phyloP scores from a whole-genome alignment of 2,888 invertebrate genomes.

The Zele albiditarsus region DNA sequence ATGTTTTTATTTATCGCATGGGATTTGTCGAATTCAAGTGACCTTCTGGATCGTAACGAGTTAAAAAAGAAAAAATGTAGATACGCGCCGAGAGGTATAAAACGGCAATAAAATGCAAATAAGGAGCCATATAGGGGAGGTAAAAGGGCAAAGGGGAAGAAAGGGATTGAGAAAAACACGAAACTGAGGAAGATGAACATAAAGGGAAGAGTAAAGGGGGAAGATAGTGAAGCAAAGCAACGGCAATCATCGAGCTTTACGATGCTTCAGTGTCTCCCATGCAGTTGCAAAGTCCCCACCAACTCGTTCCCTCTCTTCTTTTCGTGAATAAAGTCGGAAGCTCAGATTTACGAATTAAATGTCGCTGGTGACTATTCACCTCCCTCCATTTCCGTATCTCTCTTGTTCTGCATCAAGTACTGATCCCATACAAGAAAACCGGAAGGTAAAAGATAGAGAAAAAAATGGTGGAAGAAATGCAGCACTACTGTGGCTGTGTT shows the following conservation, averaged over 20 bases:
- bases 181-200: constrained; percentile 29
- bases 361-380: constrained; percentile 24
- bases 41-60: constrained; percentile 42
- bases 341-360: constrained; percentile 43
- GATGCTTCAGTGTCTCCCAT: constrained; percentile 48
- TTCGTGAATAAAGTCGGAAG: not conserved
- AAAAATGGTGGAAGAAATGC: not conserved
- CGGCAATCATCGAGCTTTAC: constrained; percentile 54
- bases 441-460: constrained; percentile 18
- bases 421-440: constrained; percentile 23
- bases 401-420: constrained; percentile 27
- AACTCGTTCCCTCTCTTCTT: constrained; percentile 13
- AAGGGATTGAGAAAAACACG: constrained; percentile 25
- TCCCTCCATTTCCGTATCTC: constrained; percentile 23
- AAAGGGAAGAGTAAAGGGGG: constrained; percentile 18
- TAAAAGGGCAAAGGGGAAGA: not conserved
- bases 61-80: constrained; percentile 31
- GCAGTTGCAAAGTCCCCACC: constrained; percentile 43
- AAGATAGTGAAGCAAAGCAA: constrained; percentile 39
- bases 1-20: constrained; percentile 23
- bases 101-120: constrained; percentile 57
- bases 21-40: constrained; percentile 41
- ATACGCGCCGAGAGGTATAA: constrained; percentile 48
- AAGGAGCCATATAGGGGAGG: constrained; percentile 40
- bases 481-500: not conserved